Evolutionary conservation across 2,888 invertebrate genomes (phyloP).

Genomic region (Cheilosia vulpina): DNA sequence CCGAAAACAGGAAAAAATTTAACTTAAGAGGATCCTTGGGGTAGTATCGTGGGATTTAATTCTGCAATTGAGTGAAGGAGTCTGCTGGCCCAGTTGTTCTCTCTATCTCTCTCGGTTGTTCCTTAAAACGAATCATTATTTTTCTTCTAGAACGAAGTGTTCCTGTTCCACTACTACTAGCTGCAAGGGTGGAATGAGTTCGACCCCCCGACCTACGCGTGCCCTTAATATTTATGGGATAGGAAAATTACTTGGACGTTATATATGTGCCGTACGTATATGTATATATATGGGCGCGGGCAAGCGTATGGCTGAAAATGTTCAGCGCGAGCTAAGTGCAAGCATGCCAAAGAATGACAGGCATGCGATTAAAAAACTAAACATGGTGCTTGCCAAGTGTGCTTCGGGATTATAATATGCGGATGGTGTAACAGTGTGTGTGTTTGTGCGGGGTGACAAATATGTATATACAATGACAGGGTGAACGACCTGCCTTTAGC

Average conservation of each 20-base stretch:
- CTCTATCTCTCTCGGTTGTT: neutral
- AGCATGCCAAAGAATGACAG: slow-evolving; percentile 28
- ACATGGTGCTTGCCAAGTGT: slow-evolving; percentile 35
- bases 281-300: slow-evolving; percentile 2
- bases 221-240: slow-evolving; percentile 50
- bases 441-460: slow-evolving; percentile 24
- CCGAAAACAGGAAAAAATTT: slow-evolving; percentile 9
- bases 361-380: slow-evolving; percentile 53
- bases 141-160: neutral
- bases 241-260: slow-evolving; percentile 55
- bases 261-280: neutral
- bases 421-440: slow-evolving; percentile 12
- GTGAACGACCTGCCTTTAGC: slow-evolving; percentile 28
- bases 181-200: slow-evolving; percentile 40
- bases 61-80: slow-evolving; percentile 33
- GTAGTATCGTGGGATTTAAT: slow-evolving; percentile 52
- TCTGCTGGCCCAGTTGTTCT: slow-evolving; percentile 68
- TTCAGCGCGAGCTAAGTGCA: slow-evolving; percentile 10
- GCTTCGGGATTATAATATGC: neutral
- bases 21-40: slow-evolving; percentile 48
- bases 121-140: neutral
- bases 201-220: slow-evolving; percentile 34
- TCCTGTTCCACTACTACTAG: neutral
- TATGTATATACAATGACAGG: slow-evolving; percentile 2
- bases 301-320: slow-evolving; percentile 13